Evolutionary conservation across 2,888 invertebrate species (phyloP), one percentile per base, ranked within the genome.

Genomic region (Lydus trimaculatus): DNA sequence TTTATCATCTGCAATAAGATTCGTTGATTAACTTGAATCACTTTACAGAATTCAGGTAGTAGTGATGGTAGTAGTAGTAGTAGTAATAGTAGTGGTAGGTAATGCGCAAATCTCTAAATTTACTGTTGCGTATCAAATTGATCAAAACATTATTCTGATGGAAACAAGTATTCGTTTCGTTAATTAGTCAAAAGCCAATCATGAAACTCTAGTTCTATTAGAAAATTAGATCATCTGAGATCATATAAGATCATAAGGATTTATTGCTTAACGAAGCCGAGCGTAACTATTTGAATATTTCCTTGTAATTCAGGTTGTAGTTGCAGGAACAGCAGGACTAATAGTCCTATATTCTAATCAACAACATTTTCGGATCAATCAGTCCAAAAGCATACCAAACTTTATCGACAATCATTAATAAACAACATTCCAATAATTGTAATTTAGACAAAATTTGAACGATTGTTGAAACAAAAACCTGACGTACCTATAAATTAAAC

Each of bases 401-500:
- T 5, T 11, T 43, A 3, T 11, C 48, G 20, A 23, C 20, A 9
- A 2, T 0, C 3, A 43, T 43, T 43, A 17, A n/a, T 43, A 5
- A 43, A 43, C 43, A 48, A 43, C 11, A 2, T 43, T 43, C 8
- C n/a, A 43, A n/a, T 15, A 36, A 36, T 36, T 43, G n/a, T n/a
- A 33, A 33, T 33, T 33, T 77, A 67, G 64, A n/a, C 73, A 70
- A 79, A 78, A 79, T 80, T 79, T 78, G 76, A 79, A 80, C 78
- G 28, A 28, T 28, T 2, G 28, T 28, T 28, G 28, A 28, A 28
- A 28, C 28, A 28, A 28, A 28, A 28, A 28, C 2, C 28, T 28
- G 76, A 75, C n/a, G n/a, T 78, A 78, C 74, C 75, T 74, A 79
- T 79, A 79, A 80, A 80, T 80, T 78, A 78, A 73, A 75, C 76